Evolutionary conservation across 2,797 vertebrate genomes (phyloP).

Genomic region (Austrolebias charrua): DNA sequence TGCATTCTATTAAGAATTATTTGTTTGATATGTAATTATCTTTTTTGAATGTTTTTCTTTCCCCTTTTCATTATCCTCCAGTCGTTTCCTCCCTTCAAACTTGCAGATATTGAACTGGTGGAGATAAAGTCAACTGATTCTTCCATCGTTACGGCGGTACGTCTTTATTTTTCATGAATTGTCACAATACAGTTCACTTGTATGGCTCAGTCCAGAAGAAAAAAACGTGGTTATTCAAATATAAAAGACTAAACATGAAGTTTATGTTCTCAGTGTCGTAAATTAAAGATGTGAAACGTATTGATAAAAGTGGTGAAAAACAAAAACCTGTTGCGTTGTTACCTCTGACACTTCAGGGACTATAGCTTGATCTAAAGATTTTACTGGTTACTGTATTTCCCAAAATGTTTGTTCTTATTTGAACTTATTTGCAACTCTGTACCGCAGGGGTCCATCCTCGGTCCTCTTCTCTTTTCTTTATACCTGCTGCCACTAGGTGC

Average conservation of each 20-base stretch:
- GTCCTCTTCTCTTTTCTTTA: too few species aligned
- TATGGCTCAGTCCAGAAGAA: not conserved
- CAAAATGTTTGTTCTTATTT: too few species aligned
- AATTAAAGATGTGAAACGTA: too few species aligned
- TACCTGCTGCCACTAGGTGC: too few species aligned
- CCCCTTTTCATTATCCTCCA: slow-evolving; percentile 10
- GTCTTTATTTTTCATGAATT: not conserved
- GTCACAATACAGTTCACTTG: not conserved
- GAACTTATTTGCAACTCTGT: too few species aligned
- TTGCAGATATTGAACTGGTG: slow-evolving; percentile 4
- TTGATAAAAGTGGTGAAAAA: too few species aligned
- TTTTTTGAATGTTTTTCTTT: not conserved
- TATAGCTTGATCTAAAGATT: too few species aligned
- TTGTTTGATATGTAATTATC: not conserved
- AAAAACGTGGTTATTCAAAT: not conserved
- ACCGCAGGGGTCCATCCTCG: too few species aligned
- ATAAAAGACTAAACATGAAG: too few species aligned
- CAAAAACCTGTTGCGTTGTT: too few species aligned
- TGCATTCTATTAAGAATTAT: not conserved
- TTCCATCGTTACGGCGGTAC: slow-evolving; percentile 8
- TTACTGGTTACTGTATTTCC: too few species aligned
- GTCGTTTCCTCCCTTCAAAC: slow-evolving; percentile 42
- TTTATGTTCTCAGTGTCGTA: not conserved
- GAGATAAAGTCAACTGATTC: slow-evolving; percentile 25
- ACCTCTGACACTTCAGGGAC: too few species aligned